These are phyloP conservation scores for Temnothorax rugatulus DNA, from an alignment of 2,888 invertebrate genomes.

Conservation along the genomic window DNA sequence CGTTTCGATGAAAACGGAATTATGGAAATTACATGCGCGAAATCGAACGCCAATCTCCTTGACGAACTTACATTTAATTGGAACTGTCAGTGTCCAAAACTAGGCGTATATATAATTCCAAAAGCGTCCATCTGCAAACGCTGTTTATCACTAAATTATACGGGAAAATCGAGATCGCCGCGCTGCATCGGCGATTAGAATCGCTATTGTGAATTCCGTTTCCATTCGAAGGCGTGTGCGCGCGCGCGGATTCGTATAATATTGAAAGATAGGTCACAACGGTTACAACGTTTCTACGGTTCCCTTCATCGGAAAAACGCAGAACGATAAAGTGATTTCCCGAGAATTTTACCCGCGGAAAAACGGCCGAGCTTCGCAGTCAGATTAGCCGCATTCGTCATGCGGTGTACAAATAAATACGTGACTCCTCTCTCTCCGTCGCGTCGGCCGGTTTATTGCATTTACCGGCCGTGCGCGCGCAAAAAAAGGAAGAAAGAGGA, in stretches of 20 bases:
- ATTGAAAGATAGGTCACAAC: slow-evolving; percentile 2
- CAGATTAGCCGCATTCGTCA: slow-evolving; percentile 43
- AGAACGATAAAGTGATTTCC: slow-evolving; percentile 29
- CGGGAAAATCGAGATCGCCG: slow-evolving; percentile 18
- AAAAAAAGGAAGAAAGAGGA: background rate
- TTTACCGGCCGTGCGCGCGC: slow-evolving; percentile 3
- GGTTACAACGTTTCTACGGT: slow-evolving; percentile 1
- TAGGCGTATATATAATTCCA: background rate
- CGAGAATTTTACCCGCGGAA: slow-evolving; percentile 32
- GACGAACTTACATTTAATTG: slow-evolving; percentile 30
- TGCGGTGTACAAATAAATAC: slow-evolving; percentile 46
- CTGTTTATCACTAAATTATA: slow-evolving; percentile 42
- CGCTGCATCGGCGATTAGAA: background rate
- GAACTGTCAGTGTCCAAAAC: slow-evolving; percentile 14
- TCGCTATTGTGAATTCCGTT: slow-evolving; percentile 17
- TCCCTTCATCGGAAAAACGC: background rate
- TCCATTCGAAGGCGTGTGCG: background rate
- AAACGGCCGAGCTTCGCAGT: slow-evolving; percentile 9
- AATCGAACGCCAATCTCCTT: slow-evolving; percentile 21
- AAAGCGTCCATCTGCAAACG: slow-evolving; percentile 19
- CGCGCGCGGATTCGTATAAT: background rate
- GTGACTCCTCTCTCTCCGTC: slow-evolving; percentile 16
- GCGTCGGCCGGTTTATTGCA: slow-evolving; percentile 33
- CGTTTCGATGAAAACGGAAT: slow-evolving; percentile 22
- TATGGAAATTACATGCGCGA: slow-evolving; percentile 13